Conservation (phyloP, 2,113 vertebrate species). For the Empidonax alnorum region DNA sequence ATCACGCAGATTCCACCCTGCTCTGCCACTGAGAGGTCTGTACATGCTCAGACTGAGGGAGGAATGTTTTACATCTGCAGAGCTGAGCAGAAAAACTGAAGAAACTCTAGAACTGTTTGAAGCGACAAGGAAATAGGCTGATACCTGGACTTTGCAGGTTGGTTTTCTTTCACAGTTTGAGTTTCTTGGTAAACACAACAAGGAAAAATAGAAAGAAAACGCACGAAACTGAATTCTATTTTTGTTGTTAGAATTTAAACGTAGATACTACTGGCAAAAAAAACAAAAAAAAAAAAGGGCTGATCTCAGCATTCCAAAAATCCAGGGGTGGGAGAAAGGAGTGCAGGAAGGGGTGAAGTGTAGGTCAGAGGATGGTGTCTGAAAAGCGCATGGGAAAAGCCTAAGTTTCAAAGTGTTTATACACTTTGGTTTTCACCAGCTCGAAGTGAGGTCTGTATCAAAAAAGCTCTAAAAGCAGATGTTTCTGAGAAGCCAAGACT, state of each 20-base stretch:
- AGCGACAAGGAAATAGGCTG: not conserved
- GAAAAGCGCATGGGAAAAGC: not conserved
- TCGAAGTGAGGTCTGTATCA: not conserved
- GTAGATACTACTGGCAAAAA: not conserved
- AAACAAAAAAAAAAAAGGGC: not conserved
- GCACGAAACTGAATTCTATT: not conserved
- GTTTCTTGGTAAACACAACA: not conserved
- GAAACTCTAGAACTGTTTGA: not conserved
- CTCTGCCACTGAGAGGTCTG: not conserved
- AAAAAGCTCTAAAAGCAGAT: not conserved
- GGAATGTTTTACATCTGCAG: slow-evolving; percentile 32
- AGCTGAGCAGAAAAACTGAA: not conserved
- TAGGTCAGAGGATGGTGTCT: not conserved
- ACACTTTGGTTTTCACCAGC: not conserved
- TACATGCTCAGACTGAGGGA: not conserved
- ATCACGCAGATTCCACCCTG: not conserved
- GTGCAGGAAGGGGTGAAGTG: not conserved
- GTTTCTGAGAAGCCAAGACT: not conserved
- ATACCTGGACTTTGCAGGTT: not conserved
- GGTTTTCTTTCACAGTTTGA: not conserved
- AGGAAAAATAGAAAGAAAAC: not conserved
- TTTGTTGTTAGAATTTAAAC: not conserved
- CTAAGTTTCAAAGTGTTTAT: not conserved
- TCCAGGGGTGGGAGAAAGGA: not conserved
- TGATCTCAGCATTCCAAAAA: not conserved